Conservation (phyloP, 2,888 invertebrate genomes). For the Leptinotarsa haldemani region DNA sequence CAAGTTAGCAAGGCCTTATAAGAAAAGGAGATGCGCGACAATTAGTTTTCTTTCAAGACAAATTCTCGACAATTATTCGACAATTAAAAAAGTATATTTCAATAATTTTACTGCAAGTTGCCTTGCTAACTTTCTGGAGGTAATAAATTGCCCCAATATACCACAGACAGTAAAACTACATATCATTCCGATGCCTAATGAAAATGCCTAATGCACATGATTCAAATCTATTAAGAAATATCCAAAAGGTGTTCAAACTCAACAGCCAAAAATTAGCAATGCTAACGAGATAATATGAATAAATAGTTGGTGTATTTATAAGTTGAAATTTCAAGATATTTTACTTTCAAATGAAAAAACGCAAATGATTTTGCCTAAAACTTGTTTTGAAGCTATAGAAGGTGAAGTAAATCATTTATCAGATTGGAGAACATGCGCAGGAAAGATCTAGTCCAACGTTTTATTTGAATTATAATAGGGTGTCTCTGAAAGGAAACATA, state of each 20-base stretch:
- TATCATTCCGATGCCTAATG: neutral
- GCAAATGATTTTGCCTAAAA: neutral
- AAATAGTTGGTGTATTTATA: neutral
- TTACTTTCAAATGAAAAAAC: conserved; percentile 8
- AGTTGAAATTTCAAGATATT: neutral
- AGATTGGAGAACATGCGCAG: neutral
- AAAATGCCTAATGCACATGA: neutral
- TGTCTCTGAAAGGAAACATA: conserved; percentile 9
- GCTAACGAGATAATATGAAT: conserved; percentile 1
- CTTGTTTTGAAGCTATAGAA: neutral
- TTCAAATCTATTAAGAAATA: neutral
- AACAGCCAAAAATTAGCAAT: neutral
- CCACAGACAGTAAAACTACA: no score
- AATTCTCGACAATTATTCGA: no score
- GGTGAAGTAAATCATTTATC: neutral
- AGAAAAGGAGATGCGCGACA: no score
- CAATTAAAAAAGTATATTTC: no score
- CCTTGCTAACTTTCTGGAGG: no score
- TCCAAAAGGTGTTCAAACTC: neutral
- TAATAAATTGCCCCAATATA: no score
- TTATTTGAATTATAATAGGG: conserved; percentile 1
- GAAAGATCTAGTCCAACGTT: neutral
- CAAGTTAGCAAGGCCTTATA: no score
- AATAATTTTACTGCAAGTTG: no score
- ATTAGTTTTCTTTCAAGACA: no score